Percentiles rank a stretch among this genome's conserved stretches.
Conservation (phyloP, 2,888 invertebrate species). For the Drosophila picticornis region DNA sequence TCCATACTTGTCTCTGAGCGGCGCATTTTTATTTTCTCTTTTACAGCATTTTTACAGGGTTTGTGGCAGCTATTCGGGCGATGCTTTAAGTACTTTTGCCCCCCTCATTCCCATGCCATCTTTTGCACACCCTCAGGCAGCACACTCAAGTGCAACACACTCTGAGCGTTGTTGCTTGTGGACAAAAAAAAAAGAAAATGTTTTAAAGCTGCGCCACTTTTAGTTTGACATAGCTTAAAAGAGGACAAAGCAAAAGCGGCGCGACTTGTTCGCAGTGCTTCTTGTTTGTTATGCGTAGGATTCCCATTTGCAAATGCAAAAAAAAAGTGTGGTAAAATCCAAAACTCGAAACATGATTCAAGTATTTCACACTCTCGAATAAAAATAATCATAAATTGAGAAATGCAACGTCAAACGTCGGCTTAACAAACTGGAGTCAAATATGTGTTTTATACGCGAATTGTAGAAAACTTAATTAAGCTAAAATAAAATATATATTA, state of each 20-base stretch:
- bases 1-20: conserved; percentile 11
- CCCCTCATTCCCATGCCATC: background rate
- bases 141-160: conserved; percentile 39
- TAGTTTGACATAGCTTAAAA: background rate
- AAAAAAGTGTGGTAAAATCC: background rate
- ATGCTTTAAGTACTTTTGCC: background rate
- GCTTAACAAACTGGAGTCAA: too few relatives aligned
- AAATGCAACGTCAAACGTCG: background rate
- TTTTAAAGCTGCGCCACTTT: conserved; percentile 23
- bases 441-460: background rate
- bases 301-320: background rate
- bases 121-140: conserved; percentile 16
- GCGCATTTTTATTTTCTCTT: background rate
- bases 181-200: background rate
- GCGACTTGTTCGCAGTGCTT: background rate
- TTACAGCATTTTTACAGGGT: background rate
- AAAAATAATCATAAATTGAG: background rate
- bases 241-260: background rate
- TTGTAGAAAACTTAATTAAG: background rate
- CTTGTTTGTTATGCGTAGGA: background rate
- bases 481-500: background rate
- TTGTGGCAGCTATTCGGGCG: conserved; percentile 23
- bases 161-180: conserved; percentile 9
- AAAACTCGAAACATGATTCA: background rate
- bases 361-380: background rate